These are phyloP conservation scores for Rhopalosiphum padi DNA, from an alignment of 1,140 invertebrate genomes.

Conservation along the genomic window DNA sequence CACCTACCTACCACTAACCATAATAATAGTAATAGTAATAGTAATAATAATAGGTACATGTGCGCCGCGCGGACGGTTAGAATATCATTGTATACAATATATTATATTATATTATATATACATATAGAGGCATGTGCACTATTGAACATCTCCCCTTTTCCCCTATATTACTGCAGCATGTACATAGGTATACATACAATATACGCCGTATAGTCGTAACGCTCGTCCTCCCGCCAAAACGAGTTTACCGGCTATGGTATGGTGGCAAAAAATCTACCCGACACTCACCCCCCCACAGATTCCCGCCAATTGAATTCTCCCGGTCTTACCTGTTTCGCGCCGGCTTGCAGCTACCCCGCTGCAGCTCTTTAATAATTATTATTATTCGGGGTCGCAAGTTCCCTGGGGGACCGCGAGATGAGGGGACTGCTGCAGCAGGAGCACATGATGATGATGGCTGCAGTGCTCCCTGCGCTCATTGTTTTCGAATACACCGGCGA, in stretches of 20 bases:
- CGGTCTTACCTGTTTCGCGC: constrained; percentile 51
- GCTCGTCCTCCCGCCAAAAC: constrained; percentile 20
- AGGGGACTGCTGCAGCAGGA: too few species aligned
- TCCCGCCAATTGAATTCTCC: neutral
- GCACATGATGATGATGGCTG: too few species aligned
- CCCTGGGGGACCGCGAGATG: neutral
- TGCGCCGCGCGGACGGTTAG: neutral
- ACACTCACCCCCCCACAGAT: neutral
- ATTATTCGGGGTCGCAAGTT: neutral
- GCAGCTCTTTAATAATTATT: neutral
- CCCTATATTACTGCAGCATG: neutral
- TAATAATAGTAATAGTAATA: neutral
- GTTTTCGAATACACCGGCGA: neutral
- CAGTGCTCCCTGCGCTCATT: neutral
- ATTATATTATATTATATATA: neutral
- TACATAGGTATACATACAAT: neutral
- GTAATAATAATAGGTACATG: neutral
- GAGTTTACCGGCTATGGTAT: neutral
- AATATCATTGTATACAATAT: neutral
- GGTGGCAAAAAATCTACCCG: neutral
- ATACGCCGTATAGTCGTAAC: neutral
- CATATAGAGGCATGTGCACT: constrained; percentile 32
- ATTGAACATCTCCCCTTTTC: neutral
- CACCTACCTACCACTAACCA: too few species aligned
- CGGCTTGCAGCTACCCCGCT: neutral